These are phyloP conservation scores for Perizoma affinitatum DNA, from an alignment of 2,888 invertebrate genomes.

Conservation along the genomic window DNA sequence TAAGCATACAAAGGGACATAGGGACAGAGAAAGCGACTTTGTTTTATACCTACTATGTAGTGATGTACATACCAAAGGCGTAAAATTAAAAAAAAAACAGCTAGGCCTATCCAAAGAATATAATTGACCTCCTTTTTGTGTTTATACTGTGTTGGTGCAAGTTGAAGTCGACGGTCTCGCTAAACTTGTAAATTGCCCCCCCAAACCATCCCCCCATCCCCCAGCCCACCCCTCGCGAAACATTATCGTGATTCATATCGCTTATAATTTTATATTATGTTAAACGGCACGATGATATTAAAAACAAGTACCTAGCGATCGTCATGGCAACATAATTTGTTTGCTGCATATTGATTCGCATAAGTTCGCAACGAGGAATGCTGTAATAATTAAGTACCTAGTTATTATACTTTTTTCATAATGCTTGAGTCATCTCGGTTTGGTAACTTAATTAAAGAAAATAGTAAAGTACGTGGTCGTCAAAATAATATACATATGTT, in stretches of 20 bases:
- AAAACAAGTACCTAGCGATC: slow-evolving; percentile 78
- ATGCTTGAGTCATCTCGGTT: too few species aligned
- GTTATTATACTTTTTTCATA: too few species aligned
- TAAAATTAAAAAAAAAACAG: too few species aligned
- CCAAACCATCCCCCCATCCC: slow-evolving; percentile 56
- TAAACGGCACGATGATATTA: slow-evolving; percentile 74
- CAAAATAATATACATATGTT: too few species aligned
- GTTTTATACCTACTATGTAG: too few species aligned
- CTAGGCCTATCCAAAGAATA: too few species aligned
- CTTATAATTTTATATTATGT: slow-evolving; percentile 84
- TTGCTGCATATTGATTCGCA: slow-evolving; percentile 76
- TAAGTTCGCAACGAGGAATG: slow-evolving; percentile 43
- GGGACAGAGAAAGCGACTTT: too few species aligned
- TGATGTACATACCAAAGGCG: too few species aligned
- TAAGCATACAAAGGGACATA: too few species aligned
- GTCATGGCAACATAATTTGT: slow-evolving; percentile 76
- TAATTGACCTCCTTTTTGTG: neutral
- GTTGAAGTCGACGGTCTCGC: slow-evolving; percentile 39
- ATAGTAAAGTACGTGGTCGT: too few species aligned
- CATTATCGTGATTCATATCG: slow-evolving; percentile 84
- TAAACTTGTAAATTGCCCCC: slow-evolving; percentile 81
- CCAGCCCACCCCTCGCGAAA: slow-evolving; percentile 60
- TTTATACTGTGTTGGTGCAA: slow-evolving; percentile 44
- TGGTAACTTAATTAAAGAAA: too few species aligned
- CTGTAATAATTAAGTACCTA: slow-evolving; percentile 9